phyloP scores from a whole-genome alignment of 2,113 vertebrate genomes.

The Tetraodon nigroviridis region DNA sequence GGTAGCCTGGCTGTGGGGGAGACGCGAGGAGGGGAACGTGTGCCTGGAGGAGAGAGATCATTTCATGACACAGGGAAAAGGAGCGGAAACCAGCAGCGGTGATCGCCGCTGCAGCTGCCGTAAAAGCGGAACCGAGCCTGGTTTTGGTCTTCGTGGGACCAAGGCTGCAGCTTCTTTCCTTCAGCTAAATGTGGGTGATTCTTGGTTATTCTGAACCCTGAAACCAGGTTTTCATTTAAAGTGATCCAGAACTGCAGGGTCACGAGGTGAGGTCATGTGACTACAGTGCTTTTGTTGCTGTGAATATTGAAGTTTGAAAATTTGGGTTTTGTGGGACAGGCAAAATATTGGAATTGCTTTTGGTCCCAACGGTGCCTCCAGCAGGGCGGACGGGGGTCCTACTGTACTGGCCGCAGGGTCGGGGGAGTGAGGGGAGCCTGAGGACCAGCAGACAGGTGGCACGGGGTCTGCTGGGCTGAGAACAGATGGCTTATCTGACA shows the following conservation, averaged over 20 bases:
- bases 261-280: neutral
- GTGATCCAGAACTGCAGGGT: neutral
- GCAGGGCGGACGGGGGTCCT: constrained; percentile 44
- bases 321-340: neutral
- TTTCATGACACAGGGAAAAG: constrained; percentile 19
- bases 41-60: neutral
- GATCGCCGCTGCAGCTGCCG: constrained; percentile 47
- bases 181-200: too few species aligned
- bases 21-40: neutral
- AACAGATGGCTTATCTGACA: constrained; percentile 65
- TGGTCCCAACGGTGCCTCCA: constrained; percentile 17
- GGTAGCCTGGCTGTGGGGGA: constrained; percentile 17
- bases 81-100: constrained; percentile 6
- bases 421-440: constrained; percentile 37
- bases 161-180: constrained; percentile 45
- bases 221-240: neutral
- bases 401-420: constrained; percentile 39
- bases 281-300: too few species aligned
- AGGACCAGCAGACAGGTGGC: constrained; percentile 58
- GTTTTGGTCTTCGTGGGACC: constrained; percentile 27
- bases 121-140: constrained; percentile 34
- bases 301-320: constrained; percentile 2
- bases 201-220: too few species aligned
- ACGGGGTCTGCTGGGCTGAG: constrained; percentile 14
- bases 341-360: neutral